Percentiles rank a stretch among this genome's conserved stretches.
These are phyloP conservation scores for Echinometra lucunter DNA, from an alignment of 53 echinoderm and acorn worm species.

Conservation along the genomic window DNA sequence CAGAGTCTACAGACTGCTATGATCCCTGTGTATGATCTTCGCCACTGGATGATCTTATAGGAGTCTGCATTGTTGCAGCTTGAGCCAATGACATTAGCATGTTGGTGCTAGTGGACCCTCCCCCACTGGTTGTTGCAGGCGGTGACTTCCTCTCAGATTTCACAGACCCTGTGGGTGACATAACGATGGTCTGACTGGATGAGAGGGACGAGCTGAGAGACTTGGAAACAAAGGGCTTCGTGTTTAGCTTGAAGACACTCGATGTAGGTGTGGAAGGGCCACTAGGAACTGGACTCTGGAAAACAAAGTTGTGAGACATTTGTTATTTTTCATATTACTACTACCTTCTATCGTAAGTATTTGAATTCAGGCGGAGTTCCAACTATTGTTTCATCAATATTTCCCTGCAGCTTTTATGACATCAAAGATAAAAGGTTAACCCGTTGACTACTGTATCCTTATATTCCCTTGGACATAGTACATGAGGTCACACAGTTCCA, in stretches of 20 bases:
- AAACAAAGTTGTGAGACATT: neutral
- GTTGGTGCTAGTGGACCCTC: slow-evolving; percentile 71
- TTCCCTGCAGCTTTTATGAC: no score
- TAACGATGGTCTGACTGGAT: slow-evolving; percentile 29
- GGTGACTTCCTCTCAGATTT: slow-evolving; percentile 61
- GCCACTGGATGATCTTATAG: slow-evolving; percentile 47
- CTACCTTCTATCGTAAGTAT: neutral
- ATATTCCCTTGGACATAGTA: no score
- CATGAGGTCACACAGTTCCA: no score
- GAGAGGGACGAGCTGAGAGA: slow-evolving; percentile 13
- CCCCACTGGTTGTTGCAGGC: slow-evolving; percentile 46
- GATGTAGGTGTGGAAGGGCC: slow-evolving; percentile 62
- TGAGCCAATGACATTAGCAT: slow-evolving; percentile 99
- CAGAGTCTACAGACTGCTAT: neutral
- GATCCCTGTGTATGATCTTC: slow-evolving; percentile 44
- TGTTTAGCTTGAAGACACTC: slow-evolving; percentile 58
- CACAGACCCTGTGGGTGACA: slow-evolving; percentile 34
- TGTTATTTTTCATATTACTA: neutral
- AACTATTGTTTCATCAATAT: no score
- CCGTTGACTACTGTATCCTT: no score
- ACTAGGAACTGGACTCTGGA: slow-evolving; percentile 52
- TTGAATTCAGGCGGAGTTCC: no score
- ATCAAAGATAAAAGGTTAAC: no score
- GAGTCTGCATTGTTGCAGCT: slow-evolving; percentile 94
- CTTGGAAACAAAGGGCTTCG: slow-evolving; percentile 44